Evolutionary conservation across 2,113 vertebrate species (phyloP), one percentile per base, ranked within the genome.

Genomic region (Hiodon alosoides): DNA sequence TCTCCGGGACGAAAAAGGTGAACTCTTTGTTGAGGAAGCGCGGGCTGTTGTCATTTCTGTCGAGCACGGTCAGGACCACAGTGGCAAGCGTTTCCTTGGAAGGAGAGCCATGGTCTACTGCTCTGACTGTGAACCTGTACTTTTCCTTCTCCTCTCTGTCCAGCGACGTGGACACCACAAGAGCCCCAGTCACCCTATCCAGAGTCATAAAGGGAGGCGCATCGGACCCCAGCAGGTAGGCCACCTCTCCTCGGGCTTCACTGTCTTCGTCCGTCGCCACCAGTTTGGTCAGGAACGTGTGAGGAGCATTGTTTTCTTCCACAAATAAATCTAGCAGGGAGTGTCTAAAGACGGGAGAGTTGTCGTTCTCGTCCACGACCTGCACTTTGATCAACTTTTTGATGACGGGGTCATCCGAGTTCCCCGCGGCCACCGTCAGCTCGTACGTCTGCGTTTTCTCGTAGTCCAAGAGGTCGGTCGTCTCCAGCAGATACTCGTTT

Each of bases 21-120:
- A 99, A 99, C 83, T 99, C 97, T 81, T 97, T 99, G 82, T 98
- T 97, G 87, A 98, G 98, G 83, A 99, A 99, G 68, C 94, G 90
- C 3, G 97, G 97, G 69, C 93, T 96, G 86, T 99, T 99, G 90
- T 99, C 97, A 68, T 99, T 99, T 87, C 94, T 95, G 87, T 99
- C 97, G 82, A 93, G 80, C 3, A 98, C 95, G 0, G 92, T 96
- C 78, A 99, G 85, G 58, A 92, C 85, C 67, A 99, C 92, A 0
- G 96, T 98, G 68, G 95, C 95, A 65, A 97, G 89, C 0, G 95
- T 93, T 89, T 99, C 96, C 80, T 85, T 93, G 69, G 93, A 89
- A 3, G 97, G 97, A 3, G 87, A 89, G 5, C 97, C 97, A 76
- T 90, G 89, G 85, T 99, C 97, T 58, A 95, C 87, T 0, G 97